Evolutionary conservation across 1,140 invertebrate genomes (phyloP).

Genomic region (Schlechtendalia chinensis): DNA sequence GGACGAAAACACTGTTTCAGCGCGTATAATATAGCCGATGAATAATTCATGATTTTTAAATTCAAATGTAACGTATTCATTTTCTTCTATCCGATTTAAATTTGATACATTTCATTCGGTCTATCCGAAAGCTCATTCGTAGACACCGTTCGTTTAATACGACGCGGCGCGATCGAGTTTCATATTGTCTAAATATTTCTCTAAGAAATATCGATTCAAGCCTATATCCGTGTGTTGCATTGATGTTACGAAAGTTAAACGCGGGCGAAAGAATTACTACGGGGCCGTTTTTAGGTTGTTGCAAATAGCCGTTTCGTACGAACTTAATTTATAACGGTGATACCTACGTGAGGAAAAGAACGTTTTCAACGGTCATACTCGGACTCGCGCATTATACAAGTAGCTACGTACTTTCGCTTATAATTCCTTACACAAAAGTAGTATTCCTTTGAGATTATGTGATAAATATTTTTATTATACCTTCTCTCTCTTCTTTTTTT

Average conservation of each 20-base stretch:
- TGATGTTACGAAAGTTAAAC: too few relatives aligned
- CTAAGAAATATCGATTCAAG: background rate
- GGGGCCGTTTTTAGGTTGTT: background rate
- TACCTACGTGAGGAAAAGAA: background rate
- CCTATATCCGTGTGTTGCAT: too few relatives aligned
- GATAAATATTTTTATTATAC: background rate
- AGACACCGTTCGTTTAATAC: background rate
- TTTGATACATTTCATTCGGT: background rate
- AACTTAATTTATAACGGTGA: background rate
- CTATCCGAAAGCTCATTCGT: background rate
- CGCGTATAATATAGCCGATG: background rate
- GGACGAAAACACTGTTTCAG: background rate
- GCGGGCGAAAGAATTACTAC: too few relatives aligned
- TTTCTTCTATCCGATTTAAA: background rate
- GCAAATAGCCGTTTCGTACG: background rate
- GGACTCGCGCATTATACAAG: background rate
- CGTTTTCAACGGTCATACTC: background rate
- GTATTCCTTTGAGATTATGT: background rate
- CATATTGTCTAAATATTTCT: background rate
- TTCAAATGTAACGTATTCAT: constrained; percentile 2
- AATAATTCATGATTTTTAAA: constrained; percentile 24
- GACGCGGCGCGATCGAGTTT: background rate
- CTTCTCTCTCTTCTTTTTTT: too few relatives aligned
- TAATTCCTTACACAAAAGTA: too few relatives aligned
- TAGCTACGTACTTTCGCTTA: too few relatives aligned